phyloP scores from a whole-genome alignment of 2,888 invertebrate species.

The Thyatira batis region DNA sequence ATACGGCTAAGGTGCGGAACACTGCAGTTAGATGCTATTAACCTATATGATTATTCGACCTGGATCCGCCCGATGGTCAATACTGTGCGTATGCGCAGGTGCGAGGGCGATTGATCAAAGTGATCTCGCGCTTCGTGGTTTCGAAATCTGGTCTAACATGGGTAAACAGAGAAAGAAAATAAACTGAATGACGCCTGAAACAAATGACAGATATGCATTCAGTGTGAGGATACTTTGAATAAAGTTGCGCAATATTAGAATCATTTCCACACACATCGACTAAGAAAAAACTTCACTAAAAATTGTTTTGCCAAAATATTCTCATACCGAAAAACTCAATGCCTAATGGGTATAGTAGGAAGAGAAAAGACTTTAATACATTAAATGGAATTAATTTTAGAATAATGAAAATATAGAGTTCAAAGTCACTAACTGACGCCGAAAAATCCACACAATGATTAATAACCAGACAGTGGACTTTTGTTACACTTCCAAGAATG shows the following conservation, averaged over 20 bases:
- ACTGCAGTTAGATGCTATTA: conserved; percentile 30
- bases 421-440: too few relatives aligned
- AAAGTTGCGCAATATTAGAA: background rate
- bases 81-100: background rate
- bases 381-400: too few relatives aligned
- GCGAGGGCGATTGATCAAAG: background rate
- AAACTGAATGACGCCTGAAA: background rate
- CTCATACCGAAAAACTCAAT: too few relatives aligned
- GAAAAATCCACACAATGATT: background rate
- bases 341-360: too few relatives aligned
- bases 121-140: background rate
- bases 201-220: background rate
- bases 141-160: background rate
- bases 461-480: background rate
- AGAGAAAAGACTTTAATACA: background rate
- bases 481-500: background rate
- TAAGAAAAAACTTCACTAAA: too few relatives aligned
- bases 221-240: background rate
- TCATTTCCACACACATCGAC: too few relatives aligned
- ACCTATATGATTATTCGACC: conserved; percentile 33
- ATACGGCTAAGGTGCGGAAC: conserved; percentile 26
- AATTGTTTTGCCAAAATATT: too few relatives aligned
- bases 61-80: conserved; percentile 4
- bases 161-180: background rate
- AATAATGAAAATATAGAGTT: too few relatives aligned